Base-by-base conservation (phyloP, 2,113 vertebrate genomes). In the Benitochromis conjunctus region DNA sequence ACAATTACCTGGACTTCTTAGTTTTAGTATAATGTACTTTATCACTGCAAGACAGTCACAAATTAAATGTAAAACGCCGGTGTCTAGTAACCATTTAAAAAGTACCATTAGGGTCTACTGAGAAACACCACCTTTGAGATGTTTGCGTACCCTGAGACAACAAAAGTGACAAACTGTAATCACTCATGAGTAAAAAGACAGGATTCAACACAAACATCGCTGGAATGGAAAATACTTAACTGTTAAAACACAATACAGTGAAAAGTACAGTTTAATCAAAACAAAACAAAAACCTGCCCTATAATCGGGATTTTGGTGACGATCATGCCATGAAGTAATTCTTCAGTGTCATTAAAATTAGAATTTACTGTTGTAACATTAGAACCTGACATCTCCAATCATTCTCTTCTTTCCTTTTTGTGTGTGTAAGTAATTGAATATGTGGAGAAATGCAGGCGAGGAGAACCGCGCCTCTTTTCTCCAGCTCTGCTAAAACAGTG, bases 81-180 rank as follows among this genome's bases (percentile, higher is more conserved):
- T 1, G 71, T 60, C 2, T 79, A 41, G 53, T 46, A 64, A 53
- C 9, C 34, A 6, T 38, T 86, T 82, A 58, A 85, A 71, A 85
- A 79, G 89, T 90, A 91, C 81, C 76, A n/a, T 86, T 48, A 18
- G 21, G 53, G 18, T 86, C 51, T 34, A 48, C 9, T 16, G 64
- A 29, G 5, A 84, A 21, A 64, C 56, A 13, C 71, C 16, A 53
- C 41, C 48, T 77, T 55, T 56, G 66, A 84, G 79, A 87, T 86
- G 77, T 55, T 54, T 64, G 29, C 36, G 46, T 90, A 87, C 82
- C 93, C 93, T 94, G 94, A 94, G 94, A 91, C 76, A 93, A 91
- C 81, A 58, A 87, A 92, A 88, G 82, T 79, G 51, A 86, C 43
- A 88, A 54, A 64, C 10, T 55, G 62, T 36, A 86, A 57, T 87